Conservation (phyloP, 2,113 vertebrate genomes). For the Dryoscopus gambensis region DNA sequence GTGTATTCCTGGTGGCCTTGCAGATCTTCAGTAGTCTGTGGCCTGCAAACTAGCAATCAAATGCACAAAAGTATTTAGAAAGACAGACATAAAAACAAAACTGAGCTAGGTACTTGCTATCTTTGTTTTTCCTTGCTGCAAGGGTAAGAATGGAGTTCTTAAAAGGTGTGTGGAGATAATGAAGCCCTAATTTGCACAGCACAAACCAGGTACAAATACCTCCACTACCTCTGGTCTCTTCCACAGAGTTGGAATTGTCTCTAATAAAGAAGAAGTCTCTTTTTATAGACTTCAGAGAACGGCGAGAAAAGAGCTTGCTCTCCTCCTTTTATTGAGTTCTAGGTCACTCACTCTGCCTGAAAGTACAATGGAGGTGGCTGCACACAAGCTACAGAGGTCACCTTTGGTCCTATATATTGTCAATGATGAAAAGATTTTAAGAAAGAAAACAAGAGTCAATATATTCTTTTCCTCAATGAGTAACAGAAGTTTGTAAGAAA, state of each 20-base stretch:
- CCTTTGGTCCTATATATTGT: not conserved
- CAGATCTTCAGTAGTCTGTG: not conserved
- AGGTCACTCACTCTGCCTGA: not conserved
- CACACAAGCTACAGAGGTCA: not conserved
- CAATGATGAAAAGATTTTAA: not conserved
- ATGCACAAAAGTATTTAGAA: not conserved
- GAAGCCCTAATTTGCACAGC: not conserved
- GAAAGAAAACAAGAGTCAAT: not conserved
- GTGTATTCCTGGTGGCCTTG: not conserved
- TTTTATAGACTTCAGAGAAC: not conserved
- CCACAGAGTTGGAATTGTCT: not conserved
- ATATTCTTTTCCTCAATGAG: not conserved
- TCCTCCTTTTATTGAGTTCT: not conserved
- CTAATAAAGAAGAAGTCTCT: not conserved
- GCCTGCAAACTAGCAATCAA: not conserved
- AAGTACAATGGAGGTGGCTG: not conserved
- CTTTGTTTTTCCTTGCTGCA: not conserved
- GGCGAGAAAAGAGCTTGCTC: not conserved
- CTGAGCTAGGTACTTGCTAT: not conserved
- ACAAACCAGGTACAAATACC: not conserved
- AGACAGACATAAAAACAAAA: not conserved
- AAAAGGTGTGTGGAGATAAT: not conserved
- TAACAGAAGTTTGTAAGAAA: not conserved
- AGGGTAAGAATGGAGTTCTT: not conserved
- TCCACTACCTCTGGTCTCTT: not conserved